Evolutionary conservation across 2,113 vertebrate species (phyloP).

Genomic region (Nyctereutes procyonoides): DNA sequence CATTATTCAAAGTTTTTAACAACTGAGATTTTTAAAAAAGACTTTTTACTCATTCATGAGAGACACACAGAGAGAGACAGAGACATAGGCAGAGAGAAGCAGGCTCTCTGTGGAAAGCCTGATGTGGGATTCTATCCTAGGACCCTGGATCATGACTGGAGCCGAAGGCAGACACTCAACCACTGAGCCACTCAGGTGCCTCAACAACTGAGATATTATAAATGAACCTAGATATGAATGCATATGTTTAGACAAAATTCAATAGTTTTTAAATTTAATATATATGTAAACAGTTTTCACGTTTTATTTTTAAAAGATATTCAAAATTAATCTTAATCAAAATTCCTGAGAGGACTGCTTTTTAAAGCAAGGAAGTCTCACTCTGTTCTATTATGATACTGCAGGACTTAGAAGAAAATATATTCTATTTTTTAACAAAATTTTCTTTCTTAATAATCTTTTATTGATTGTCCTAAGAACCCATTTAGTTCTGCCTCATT

Average conservation of each 20-base stretch:
- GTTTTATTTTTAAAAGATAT: conserved; percentile 52
- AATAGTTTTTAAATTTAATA: not conserved
- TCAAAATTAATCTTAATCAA: conserved; percentile 70
- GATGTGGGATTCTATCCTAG: no score
- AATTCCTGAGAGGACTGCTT: conserved; percentile 41
- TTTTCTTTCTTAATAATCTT: conserved; percentile 82
- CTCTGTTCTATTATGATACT: conserved; percentile 62
- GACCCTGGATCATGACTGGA: no score
- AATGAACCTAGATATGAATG: not conserved
- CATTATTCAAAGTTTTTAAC: not conserved
- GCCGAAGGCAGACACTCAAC: no score
- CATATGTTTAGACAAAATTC: not conserved
- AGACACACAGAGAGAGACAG: no score
- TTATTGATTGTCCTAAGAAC: conserved; percentile 84
- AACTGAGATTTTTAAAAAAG: not conserved
- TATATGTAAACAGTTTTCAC: not conserved
- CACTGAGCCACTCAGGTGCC: no score
- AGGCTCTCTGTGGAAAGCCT: no score
- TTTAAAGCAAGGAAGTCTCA: conserved; percentile 64
- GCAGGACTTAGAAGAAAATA: conserved; percentile 78
- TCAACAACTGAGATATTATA: not conserved
- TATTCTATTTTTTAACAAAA: conserved; percentile 76
- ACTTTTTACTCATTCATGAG: no score
- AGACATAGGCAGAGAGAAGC: no score
- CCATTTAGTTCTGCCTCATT: conserved; percentile 84